A percentile compares a stretch with the other conserved stretches of the same genome.
These are phyloP conservation scores for Ceratina japonica DNA, from an alignment of 1,140 invertebrate genomes.

Conservation along the genomic window DNA sequence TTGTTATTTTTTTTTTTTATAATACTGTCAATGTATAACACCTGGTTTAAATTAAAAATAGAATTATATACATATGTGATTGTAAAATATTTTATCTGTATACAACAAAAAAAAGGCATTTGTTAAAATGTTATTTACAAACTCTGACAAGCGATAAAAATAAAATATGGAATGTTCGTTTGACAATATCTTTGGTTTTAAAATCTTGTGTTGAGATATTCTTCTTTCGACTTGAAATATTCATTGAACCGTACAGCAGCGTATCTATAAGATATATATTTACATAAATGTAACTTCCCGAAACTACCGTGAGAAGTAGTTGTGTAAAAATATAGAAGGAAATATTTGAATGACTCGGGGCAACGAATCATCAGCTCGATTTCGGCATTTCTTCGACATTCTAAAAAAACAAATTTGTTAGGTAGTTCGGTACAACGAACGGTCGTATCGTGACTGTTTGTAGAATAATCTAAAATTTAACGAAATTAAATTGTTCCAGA, in stretches of 20 bases:
- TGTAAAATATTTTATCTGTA: slow-evolving; percentile 3
- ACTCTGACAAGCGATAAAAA: neutral
- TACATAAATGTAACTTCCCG: slow-evolving; percentile 6
- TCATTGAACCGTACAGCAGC: slow-evolving; percentile 84
- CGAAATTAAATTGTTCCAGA: neutral
- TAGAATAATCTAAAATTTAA: too few relatives aligned
- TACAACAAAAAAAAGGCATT: slow-evolving; percentile 1
- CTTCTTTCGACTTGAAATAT: slow-evolving; percentile 79
- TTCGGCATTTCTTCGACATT: too few relatives aligned
- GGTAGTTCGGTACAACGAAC: too few relatives aligned
- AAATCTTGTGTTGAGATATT: slow-evolving; percentile 17
- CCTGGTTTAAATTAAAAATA: neutral
- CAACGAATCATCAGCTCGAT: too few relatives aligned
- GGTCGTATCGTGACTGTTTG: too few relatives aligned
- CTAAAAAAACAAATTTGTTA: too few relatives aligned
- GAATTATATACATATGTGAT: slow-evolving; percentile 1
- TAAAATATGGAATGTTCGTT: slow-evolving; percentile 18
- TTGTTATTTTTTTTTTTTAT: neutral
- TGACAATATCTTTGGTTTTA: slow-evolving; percentile 12
- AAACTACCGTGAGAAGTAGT: slow-evolving; percentile 11
- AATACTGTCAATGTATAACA: slow-evolving; percentile 10
- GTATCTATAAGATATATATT: slow-evolving; percentile 79
- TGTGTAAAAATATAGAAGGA: slow-evolving; percentile 3
- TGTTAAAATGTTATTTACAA: slow-evolving; percentile 19
- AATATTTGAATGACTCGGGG: too few relatives aligned